Conservation (phyloP, 2,797 vertebrate genomes). For the Cheirogaleus major region DNA sequence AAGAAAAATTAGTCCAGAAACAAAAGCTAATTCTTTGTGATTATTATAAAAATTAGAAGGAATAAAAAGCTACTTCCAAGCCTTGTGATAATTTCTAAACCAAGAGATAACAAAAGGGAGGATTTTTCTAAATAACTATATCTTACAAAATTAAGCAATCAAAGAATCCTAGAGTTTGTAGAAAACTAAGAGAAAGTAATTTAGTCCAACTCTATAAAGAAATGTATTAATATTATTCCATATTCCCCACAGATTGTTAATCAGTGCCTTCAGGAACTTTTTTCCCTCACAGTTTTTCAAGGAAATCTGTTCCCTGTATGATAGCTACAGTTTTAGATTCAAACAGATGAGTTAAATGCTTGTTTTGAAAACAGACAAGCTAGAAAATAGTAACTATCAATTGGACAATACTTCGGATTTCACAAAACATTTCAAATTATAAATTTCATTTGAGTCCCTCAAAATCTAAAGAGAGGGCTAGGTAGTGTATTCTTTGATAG, state of each 20-base stretch:
- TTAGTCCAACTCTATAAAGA: not conserved
- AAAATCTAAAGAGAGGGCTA: not conserved
- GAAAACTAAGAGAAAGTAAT: not conserved
- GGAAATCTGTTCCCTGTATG: not conserved
- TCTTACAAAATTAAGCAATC: slow-evolving; percentile 33
- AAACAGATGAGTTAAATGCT: slow-evolving; percentile 23
- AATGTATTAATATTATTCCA: not conserved
- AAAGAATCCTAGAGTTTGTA: not conserved
- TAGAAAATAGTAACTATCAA: not conserved
- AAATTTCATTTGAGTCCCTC: not conserved
- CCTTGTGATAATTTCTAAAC: not conserved
- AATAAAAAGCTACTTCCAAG: not conserved
- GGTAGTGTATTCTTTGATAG: not conserved
- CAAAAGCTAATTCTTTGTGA: slow-evolving; percentile 2
- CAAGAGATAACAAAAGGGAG: not conserved
- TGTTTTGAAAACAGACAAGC: slow-evolving; percentile 36
- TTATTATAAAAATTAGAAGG: not conserved
- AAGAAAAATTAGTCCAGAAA: not conserved
- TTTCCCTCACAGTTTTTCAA: slow-evolving; percentile 7
- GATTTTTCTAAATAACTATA: slow-evolving; percentile 12
- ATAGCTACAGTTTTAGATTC: not conserved
- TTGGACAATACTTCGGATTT: not conserved
- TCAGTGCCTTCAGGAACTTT: not conserved
- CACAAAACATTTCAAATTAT: not conserved
- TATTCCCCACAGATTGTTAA: not conserved